These are phyloP conservation scores for Iselma pallidipennis DNA, from an alignment of 2,888 invertebrate species.

Conservation along the genomic window DNA sequence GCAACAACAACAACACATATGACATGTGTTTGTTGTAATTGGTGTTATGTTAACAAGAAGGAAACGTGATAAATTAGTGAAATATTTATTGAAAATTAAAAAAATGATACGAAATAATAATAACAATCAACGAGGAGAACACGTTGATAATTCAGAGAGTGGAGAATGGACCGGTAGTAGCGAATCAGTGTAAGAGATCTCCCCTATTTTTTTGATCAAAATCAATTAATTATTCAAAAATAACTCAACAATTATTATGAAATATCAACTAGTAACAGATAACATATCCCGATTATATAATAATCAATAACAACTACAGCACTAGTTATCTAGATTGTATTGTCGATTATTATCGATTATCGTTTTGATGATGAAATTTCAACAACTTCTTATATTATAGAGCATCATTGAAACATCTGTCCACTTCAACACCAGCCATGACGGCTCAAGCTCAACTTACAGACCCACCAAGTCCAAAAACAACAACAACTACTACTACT, in stretches of 20 bases:
- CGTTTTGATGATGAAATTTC: no score
- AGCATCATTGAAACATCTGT: conserved; percentile 63
- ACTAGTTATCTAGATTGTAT: no score
- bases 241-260: conserved; percentile 58
- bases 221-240: conserved; percentile 50
- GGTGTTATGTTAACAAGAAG: neutral
- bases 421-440: conserved; percentile 61
- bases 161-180: neutral
- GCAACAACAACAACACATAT: neutral
- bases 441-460: conserved; percentile 54
- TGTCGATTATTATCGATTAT: neutral
- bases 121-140: no score
- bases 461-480: conserved; percentile 55
- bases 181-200: neutral
- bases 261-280: neutral
- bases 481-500: no score
- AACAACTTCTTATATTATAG: conserved; percentile 54
- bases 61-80: neutral
- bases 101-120: neutral
- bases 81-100: neutral
- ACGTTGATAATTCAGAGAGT: neutral
- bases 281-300: neutral
- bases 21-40: neutral
- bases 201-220: neutral
- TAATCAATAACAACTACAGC: neutral